Percentiles rank a stretch among this genome's conserved stretches.
phyloP scores from a whole-genome alignment of 2,888 invertebrate species.

The Tetheella fluctuosa region DNA sequence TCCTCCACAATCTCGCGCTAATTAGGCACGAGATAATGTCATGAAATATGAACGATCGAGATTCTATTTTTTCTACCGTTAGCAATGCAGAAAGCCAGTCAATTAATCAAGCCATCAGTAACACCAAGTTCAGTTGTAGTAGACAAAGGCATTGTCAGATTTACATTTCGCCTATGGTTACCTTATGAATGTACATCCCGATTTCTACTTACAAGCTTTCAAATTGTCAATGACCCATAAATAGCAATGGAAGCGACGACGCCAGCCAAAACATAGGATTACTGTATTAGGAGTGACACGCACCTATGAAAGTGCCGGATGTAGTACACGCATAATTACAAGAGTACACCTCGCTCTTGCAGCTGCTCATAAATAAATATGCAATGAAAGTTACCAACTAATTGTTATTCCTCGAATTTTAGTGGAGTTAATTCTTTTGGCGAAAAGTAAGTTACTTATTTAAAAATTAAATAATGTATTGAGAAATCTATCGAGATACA shows the following conservation, averaged over 20 bases:
- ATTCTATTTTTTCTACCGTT: too few relatives aligned
- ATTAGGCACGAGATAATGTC: too few relatives aligned
- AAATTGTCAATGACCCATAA: neutral
- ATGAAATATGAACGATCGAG: too few relatives aligned
- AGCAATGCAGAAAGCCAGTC: too few relatives aligned
- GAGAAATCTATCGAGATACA: too few relatives aligned
- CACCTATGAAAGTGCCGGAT: slow-evolving; percentile 58
- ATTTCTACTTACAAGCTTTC: slow-evolving; percentile 5
- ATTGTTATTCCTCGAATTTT: neutral
- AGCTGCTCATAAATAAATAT: slow-evolving; percentile 13
- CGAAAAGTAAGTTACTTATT: neutral
- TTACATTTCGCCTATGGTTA: too few relatives aligned
- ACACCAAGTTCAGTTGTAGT: neutral
- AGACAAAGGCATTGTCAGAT: too few relatives aligned
- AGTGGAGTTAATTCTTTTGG: too few relatives aligned
- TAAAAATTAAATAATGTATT: too few relatives aligned
- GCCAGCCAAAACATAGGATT: slow-evolving; percentile 25
- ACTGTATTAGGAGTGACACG: slow-evolving; percentile 37
- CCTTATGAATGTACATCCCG: neutral
- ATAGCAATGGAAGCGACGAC: slow-evolving; percentile 11
- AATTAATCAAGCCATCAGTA: too few relatives aligned
- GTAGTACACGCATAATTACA: slow-evolving; percentile 45
- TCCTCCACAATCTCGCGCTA: too few relatives aligned
- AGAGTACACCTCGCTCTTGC: slow-evolving; percentile 35
- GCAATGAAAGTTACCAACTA: slow-evolving; percentile 29